Evolutionary conservation across 2,113 vertebrate genomes (phyloP).

Genomic region (Pollachius pollachius): DNA sequence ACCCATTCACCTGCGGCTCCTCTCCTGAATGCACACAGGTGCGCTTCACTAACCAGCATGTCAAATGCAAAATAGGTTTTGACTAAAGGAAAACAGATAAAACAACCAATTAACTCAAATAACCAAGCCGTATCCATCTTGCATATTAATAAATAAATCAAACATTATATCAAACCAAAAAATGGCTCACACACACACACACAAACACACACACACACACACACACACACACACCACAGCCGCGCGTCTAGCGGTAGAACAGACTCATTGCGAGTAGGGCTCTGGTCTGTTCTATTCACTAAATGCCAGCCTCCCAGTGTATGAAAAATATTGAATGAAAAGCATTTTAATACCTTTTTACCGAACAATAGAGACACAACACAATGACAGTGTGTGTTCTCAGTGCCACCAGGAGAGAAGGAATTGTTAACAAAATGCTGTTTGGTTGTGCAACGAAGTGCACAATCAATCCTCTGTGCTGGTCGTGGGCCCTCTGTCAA

Average conservation of each 20-base stretch:
- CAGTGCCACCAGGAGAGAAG: not conserved
- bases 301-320: slow-evolving; percentile 32
- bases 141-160: too few relatives aligned
- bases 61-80: too few relatives aligned
- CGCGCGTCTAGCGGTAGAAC: not conserved
- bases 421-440: not conserved
- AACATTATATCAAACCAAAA: too few relatives aligned
- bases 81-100: too few relatives aligned
- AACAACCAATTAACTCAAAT: too few relatives aligned
- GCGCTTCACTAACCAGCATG: too few relatives aligned
- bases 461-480: not conserved
- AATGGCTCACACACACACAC: not conserved
- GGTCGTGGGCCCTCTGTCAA: not conserved
- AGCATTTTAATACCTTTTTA: slow-evolving; percentile 16
- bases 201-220: slow-evolving; percentile 1
- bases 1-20: too few relatives aligned
- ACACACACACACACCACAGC: not conserved
- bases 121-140: too few relatives aligned
- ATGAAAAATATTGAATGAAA: slow-evolving; percentile 23
- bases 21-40: too few relatives aligned
- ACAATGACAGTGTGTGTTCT: slow-evolving; percentile 19
- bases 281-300: slow-evolving; percentile 39
- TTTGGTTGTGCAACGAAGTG: not conserved
- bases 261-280: slow-evolving; percentile 35
- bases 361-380: slow-evolving; percentile 28